Evolutionary conservation across 2,113 vertebrate genomes (phyloP).

Genomic region (Percina caprodes): DNA sequence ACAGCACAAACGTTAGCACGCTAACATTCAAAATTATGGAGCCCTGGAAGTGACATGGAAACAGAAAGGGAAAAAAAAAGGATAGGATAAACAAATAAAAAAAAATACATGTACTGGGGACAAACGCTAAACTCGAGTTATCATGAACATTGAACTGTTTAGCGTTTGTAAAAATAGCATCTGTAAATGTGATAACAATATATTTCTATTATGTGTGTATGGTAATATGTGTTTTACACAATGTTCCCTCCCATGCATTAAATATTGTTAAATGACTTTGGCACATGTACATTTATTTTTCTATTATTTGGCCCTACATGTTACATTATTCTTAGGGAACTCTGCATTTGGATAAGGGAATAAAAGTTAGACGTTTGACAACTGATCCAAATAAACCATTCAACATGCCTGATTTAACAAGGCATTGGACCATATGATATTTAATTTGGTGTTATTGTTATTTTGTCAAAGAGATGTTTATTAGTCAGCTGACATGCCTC

Average conservation of each 20-base stretch:
- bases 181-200: neutral
- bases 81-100: no score
- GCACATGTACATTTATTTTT: neutral
- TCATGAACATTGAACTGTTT: no score
- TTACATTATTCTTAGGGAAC: neutral
- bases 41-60: no score
- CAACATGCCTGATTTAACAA: conserved; percentile 39
- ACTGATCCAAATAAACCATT: conserved; percentile 63
- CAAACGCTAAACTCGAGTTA: no score
- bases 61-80: no score
- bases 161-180: no score
- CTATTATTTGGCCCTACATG: neutral
- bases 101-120: no score
- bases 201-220: neutral
- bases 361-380: conserved; percentile 68
- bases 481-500: conserved; percentile 44
- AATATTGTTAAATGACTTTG: neutral
- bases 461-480: conserved; percentile 52
- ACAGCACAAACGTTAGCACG: neutral
- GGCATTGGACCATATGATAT: conserved; percentile 42
- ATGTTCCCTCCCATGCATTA: neutral
- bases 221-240: neutral
- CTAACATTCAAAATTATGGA: neutral
- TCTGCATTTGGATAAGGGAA: conserved; percentile 22
- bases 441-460: conserved; percentile 77